Conservation (phyloP, 1,140 invertebrate species). For the Batillaria attramentaria region DNA sequence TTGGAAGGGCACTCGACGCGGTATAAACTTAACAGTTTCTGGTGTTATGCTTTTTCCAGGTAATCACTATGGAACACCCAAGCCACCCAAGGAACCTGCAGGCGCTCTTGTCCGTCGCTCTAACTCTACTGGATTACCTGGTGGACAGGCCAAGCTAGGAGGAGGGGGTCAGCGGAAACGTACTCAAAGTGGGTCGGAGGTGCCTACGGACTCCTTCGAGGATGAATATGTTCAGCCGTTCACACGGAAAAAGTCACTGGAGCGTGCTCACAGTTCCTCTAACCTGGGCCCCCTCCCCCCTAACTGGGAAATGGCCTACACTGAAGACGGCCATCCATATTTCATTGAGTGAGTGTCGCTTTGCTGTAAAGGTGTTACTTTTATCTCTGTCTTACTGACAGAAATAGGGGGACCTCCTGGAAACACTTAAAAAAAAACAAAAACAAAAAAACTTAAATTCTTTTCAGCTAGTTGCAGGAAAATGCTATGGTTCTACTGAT, state of each 20-base stretch:
- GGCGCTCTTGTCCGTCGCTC: slow-evolving; percentile 56
- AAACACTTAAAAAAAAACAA: slow-evolving; percentile 8
- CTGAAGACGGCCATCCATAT: slow-evolving; percentile 95
- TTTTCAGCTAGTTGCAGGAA: too few species aligned
- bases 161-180: slow-evolving; percentile 74
- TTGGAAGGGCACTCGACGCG: too few species aligned
- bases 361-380: background rate
- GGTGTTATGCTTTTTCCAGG: slow-evolving; percentile 57
- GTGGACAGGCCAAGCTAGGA: slow-evolving; percentile 75
- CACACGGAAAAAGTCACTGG: slow-evolving; percentile 60
- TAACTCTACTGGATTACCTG: slow-evolving; percentile 72
- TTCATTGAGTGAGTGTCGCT: slow-evolving; percentile 93
- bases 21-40: too few species aligned
- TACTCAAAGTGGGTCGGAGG: slow-evolving; percentile 57
- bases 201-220: slow-evolving; percentile 49
- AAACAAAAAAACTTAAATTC: too few species aligned
- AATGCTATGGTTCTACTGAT: too few species aligned
- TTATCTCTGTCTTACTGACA: background rate
- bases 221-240: slow-evolving; percentile 55
- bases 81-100: slow-evolving; percentile 71
- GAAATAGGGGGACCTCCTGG: background rate
- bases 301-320: slow-evolving; percentile 98
- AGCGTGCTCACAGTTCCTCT: slow-evolving; percentile 52
- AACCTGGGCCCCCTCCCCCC: slow-evolving; percentile 89
- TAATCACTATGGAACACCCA: slow-evolving; percentile 74